Evolutionary conservation across 2,113 vertebrate species (phyloP).

Genomic region (Carollia perspicillata): DNA sequence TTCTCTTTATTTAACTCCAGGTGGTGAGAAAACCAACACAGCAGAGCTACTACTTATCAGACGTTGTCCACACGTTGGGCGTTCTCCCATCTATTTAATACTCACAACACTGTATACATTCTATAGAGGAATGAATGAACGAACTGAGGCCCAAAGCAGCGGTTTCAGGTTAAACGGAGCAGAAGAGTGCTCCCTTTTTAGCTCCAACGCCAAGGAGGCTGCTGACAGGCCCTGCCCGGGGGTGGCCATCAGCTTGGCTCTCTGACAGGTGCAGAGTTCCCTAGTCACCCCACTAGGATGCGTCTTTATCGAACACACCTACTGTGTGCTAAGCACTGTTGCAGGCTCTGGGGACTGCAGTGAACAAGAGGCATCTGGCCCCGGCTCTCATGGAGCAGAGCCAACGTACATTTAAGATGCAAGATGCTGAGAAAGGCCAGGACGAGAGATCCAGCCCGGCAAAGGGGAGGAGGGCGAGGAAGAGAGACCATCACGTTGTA

Average conservation of each 20-base stretch:
- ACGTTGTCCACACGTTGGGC: background rate
- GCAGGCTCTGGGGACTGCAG: background rate
- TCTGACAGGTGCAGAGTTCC: background rate
- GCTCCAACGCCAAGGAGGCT: too few relatives aligned
- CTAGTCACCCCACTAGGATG: rapidly evolving
- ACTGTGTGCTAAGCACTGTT: background rate
- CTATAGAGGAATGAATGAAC: background rate
- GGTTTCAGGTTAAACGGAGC: background rate
- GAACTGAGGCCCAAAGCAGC: too few relatives aligned
- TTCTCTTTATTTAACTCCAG: background rate
- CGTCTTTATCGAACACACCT: background rate
- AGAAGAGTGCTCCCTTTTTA: rapidly evolving
- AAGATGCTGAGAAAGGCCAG: background rate
- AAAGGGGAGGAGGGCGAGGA: background rate
- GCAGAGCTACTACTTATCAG: background rate
- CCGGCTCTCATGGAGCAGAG: background rate
- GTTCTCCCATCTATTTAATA: background rate
- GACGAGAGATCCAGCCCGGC: background rate
- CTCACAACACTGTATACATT: background rate
- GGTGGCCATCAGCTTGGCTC: too few relatives aligned
- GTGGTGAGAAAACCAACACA: background rate
- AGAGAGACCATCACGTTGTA: rapidly evolving
- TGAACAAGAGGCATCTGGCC: background rate
- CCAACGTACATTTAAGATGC: too few relatives aligned
- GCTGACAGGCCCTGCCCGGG: rapidly evolving